Conservation (phyloP, 2,797 vertebrate genomes). For the Epinephelus coioides region DNA sequence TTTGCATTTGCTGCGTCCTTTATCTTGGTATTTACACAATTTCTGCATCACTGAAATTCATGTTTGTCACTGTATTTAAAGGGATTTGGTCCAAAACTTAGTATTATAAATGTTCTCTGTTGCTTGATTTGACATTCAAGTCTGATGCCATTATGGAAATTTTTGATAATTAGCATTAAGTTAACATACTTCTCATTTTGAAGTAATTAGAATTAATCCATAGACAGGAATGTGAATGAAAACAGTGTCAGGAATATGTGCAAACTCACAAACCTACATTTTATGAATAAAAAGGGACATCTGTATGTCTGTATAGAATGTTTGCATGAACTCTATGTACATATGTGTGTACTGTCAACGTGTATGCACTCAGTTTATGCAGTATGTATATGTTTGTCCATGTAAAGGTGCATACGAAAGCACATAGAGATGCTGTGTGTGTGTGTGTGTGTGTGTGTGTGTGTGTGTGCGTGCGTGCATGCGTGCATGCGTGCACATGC, state of each 20-base stretch:
- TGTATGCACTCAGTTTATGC: neutral
- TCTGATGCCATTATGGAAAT: conserved; percentile 16
- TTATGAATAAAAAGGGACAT: neutral
- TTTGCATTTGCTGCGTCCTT: neutral
- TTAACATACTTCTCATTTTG: conserved; percentile 15
- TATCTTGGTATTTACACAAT: neutral
- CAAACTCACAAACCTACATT: neutral
- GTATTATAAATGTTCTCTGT: neutral
- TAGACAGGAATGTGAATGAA: conserved; percentile 1
- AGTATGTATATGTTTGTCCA: neutral
- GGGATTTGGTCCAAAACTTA: neutral
- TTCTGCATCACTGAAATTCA: neutral
- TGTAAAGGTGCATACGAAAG: neutral
- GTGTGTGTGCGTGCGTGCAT: conserved; percentile 35
- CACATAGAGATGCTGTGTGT: neutral
- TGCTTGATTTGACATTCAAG: neutral
- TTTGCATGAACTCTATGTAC: conserved; percentile 1
- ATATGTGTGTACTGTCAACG: conserved; percentile 1
- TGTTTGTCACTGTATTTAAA: neutral
- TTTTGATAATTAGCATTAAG: conserved; percentile 3
- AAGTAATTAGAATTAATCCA: conserved; percentile 1
- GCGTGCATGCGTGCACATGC: conserved; percentile 28
- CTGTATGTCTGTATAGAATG: neutral
- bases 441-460: neutral
- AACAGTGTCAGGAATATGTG: rapidly evolving